Percentiles rank a stretch among this genome's conserved stretches.
These are phyloP conservation scores for Zaprionus lachaisei DNA, from an alignment of 1,140 invertebrate genomes.

Conservation along the genomic window DNA sequence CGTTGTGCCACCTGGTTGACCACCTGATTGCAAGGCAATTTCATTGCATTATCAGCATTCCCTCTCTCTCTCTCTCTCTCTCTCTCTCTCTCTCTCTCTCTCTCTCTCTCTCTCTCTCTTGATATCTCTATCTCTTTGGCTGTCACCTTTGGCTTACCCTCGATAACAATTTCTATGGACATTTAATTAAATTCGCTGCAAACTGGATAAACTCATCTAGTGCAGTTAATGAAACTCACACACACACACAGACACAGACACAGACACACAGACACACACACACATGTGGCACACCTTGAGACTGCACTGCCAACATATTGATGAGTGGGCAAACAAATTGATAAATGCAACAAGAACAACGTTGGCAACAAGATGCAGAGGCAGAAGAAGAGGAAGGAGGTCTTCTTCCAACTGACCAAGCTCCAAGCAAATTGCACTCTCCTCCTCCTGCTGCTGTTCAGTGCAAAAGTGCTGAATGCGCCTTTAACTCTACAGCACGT, in stretches of 20 bases:
- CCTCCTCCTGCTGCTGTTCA: slow-evolving; percentile 13
- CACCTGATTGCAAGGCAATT: slow-evolving; percentile 7
- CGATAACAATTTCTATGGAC: slow-evolving; percentile 25
- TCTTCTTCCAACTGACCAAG: background rate
- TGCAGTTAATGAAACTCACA: slow-evolving; percentile 39
- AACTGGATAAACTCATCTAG: slow-evolving; percentile 2
- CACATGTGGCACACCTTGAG: background rate
- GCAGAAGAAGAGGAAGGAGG: slow-evolving; percentile 27
- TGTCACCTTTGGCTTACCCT: background rate
- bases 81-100: background rate
- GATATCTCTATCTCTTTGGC: background rate
- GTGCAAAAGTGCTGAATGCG: slow-evolving; percentile 70
- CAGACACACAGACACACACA: background rate
- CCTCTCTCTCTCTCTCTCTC: background rate
- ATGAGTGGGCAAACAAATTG: slow-evolving; percentile 77
- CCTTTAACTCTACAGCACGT: slow-evolving; percentile 36
- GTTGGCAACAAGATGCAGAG: background rate
- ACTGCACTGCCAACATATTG: slow-evolving; percentile 49
- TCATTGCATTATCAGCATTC: slow-evolving; percentile 7
- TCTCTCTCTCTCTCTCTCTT: background rate
- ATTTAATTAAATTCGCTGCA: slow-evolving; percentile 48
- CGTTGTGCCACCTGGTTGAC: background rate
- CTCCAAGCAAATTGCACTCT: slow-evolving; percentile 56
- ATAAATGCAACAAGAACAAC: slow-evolving; percentile 63
- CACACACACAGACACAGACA: slow-evolving; percentile 2